These are phyloP conservation scores for Epicauta chinensis DNA, from an alignment of 1,140 invertebrate species.

Conservation along the genomic window DNA sequence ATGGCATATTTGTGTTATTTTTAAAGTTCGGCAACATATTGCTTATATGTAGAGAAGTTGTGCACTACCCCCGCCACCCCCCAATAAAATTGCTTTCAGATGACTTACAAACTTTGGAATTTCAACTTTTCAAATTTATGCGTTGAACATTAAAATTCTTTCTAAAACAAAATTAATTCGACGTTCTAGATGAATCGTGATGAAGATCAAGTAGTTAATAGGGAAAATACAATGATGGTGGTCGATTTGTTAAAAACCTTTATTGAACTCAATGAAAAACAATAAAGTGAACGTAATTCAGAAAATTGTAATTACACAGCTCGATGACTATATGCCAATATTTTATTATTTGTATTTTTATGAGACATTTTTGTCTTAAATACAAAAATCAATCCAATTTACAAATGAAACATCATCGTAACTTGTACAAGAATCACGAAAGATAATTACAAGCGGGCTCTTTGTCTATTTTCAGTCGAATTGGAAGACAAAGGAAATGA, in stretches of 20 bases:
- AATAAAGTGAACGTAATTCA: slow-evolving; percentile 10
- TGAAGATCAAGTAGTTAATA: background rate
- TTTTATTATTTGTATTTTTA: background rate
- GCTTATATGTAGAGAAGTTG: slow-evolving; percentile 8
- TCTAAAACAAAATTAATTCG: slow-evolving; percentile 11
- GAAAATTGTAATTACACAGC: slow-evolving; percentile 21
- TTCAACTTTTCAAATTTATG: slow-evolving; percentile 14
- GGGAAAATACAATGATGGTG: slow-evolving; percentile 1
- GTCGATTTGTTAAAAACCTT: slow-evolving; percentile 1
- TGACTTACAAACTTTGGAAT: slow-evolving; percentile 11
- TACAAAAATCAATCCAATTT: too few relatives aligned
- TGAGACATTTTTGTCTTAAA: background rate
- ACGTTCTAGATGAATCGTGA: background rate
- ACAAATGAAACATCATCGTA: too few relatives aligned
- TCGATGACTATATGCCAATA: slow-evolving; percentile 19
- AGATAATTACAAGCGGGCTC: too few relatives aligned
- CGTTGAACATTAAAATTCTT: slow-evolving; percentile 11
- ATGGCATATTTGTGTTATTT: slow-evolving; percentile 4
- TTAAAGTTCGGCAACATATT: slow-evolving; percentile 16
- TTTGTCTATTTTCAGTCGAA: too few relatives aligned
- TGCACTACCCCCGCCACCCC: background rate
- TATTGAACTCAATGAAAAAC: slow-evolving; percentile 11
- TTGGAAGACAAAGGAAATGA: too few relatives aligned
- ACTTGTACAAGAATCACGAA: too few relatives aligned
- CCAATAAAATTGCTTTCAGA: slow-evolving; percentile 11